Conservation (phyloP, 2,888 invertebrate genomes). For the Polia nebulosa region DNA sequence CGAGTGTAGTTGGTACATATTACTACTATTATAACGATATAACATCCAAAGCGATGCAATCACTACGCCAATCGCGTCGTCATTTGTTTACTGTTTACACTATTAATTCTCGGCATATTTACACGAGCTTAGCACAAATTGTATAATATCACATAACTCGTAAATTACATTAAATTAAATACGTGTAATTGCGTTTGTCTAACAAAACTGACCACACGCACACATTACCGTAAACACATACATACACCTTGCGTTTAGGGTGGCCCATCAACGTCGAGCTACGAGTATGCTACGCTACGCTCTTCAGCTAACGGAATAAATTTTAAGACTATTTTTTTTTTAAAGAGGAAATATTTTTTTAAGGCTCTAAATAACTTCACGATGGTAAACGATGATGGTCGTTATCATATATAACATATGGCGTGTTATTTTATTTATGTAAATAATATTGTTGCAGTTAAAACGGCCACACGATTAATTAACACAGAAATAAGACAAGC, state of each 20-base stretch:
- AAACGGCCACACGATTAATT: no score
- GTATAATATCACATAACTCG: slow-evolving; percentile 30
- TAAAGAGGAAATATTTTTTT: no score
- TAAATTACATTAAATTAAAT: slow-evolving; percentile 54
- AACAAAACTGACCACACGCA: slow-evolving; percentile 43
- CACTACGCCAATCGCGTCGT: not conserved
- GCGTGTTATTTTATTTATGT: no score
- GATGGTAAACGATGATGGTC: no score
- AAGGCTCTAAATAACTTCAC: no score
- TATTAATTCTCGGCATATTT: slow-evolving; percentile 28
- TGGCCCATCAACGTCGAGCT: not conserved
- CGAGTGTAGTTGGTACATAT: no score
- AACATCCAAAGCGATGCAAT: not conserved
- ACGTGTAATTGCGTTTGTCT: slow-evolving; percentile 36
- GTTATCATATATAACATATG: no score
- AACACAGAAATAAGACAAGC: no score
- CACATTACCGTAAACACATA: slow-evolving; percentile 14
- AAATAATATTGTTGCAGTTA: no score
- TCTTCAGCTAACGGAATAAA: no score
- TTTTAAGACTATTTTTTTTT: no score
- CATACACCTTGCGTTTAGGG: not conserved
- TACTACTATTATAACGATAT: not conserved
- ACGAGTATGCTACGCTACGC: no score
- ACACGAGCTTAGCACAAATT: slow-evolving; percentile 18
- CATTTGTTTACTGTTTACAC: slow-evolving; percentile 20